These are phyloP conservation scores for Orchesella cincta DNA, from an alignment of 1,140 invertebrate species.

Conservation along the genomic window DNA sequence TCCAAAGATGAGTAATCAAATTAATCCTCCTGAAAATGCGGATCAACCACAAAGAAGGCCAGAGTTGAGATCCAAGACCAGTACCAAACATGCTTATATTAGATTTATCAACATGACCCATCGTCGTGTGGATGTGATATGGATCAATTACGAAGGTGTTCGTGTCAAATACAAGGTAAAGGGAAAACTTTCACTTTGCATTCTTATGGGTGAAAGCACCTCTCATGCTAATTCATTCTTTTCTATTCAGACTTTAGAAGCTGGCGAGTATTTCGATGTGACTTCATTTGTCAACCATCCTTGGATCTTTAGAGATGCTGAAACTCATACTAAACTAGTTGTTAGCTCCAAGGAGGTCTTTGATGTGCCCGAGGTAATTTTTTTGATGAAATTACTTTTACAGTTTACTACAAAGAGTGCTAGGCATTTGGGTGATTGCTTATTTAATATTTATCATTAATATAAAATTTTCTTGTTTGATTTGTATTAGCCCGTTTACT, in stretches of 20 bases:
- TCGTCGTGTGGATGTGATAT: constrained; percentile 67
- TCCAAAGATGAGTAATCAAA: background rate
- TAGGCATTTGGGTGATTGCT: constrained; percentile 10
- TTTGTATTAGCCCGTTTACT: constrained; percentile 39
- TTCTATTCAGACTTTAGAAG: constrained; percentile 55
- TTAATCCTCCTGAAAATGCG: background rate
- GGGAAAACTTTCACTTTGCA: background rate
- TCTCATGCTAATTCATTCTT: background rate
- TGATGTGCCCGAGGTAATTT: constrained; percentile 46
- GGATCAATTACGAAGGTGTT: constrained; percentile 71
- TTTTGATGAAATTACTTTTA: background rate
- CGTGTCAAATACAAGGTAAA: constrained; percentile 60
- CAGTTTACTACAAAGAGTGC: constrained; percentile 22
- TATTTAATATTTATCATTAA: background rate
- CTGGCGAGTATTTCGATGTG: constrained; percentile 63
- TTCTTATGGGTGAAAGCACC: background rate
- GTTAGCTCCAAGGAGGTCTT: constrained; percentile 55
- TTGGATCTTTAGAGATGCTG: constrained; percentile 69
- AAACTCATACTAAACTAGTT: constrained; percentile 63
- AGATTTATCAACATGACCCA: constrained; percentile 70
- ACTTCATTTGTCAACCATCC: constrained; percentile 73
- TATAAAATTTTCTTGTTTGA: background rate
- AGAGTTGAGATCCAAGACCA: constrained; percentile 26
- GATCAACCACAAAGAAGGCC: background rate
- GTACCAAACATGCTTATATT: constrained; percentile 60